Evolutionary conservation across 2,113 vertebrate genomes (phyloP).

Genomic region (Gnathonemus echidnorhynchus): DNA sequence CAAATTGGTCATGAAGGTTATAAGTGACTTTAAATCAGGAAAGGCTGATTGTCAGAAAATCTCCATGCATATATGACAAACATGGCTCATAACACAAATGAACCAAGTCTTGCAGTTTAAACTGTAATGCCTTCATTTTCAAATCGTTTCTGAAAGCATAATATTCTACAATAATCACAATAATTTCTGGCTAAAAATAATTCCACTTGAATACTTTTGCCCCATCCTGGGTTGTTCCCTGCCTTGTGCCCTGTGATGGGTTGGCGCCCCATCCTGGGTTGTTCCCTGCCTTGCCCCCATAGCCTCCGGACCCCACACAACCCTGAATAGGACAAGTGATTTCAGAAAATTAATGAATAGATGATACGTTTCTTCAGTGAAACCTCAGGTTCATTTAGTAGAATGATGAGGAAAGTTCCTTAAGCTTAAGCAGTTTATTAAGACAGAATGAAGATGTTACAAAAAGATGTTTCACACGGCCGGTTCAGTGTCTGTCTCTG

Average conservation of each 20-base stretch:
- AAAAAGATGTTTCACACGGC: too few relatives aligned
- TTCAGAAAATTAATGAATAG: not conserved
- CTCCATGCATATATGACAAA: not conserved
- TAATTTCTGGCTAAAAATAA: not conserved
- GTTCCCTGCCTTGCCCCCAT: not conserved
- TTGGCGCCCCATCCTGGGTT: not conserved
- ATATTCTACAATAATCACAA: not conserved
- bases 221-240: not conserved
- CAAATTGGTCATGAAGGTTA: slow-evolving; percentile 18
- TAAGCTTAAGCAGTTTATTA: too few relatives aligned
- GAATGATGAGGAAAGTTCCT: too few relatives aligned
- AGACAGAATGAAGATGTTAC: too few relatives aligned
- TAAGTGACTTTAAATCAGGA: not conserved
- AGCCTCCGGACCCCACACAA: not conserved
- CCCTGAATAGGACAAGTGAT: not conserved
- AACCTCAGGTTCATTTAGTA: too few relatives aligned
- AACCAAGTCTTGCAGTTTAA: not conserved
- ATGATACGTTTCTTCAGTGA: not conserved
- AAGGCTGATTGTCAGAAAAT: not conserved
- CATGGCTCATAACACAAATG: not conserved
- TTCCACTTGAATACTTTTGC: not conserved
- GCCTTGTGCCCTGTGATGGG: not conserved
- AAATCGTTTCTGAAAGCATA: not conserved
- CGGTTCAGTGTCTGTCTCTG: too few relatives aligned
- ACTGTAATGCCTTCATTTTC: not conserved